These are phyloP conservation scores for Mythimna impura DNA, from an alignment of 2,888 invertebrate species.

Conservation along the genomic window DNA sequence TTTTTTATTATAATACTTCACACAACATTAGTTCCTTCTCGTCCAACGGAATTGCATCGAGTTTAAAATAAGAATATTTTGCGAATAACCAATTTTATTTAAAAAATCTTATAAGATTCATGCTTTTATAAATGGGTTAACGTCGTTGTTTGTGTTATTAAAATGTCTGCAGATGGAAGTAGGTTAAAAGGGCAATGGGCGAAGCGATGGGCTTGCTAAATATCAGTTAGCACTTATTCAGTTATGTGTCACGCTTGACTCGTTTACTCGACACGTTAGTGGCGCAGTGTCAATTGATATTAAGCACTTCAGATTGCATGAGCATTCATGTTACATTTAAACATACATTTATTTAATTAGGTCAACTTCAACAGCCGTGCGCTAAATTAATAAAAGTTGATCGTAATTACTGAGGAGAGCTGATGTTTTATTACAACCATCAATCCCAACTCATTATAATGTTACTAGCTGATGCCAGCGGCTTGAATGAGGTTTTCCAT, in stretches of 20 bases:
- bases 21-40: slow-evolving; percentile 73
- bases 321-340: slow-evolving; percentile 14
- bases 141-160: slow-evolving; percentile 4
- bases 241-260: slow-evolving; percentile 28
- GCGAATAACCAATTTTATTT: neutral
- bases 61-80: slow-evolving; percentile 38
- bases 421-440: slow-evolving; percentile 12
- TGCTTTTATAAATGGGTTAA: slow-evolving; percentile 3
- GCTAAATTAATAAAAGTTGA: slow-evolving; percentile 23
- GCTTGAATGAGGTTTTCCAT: too few relatives aligned
- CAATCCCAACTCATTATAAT: slow-evolving; percentile 4
- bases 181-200: slow-evolving; percentile 51
- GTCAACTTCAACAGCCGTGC: slow-evolving; percentile 19
- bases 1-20: slow-evolving; percentile 70
- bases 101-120: neutral
- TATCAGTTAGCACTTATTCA: slow-evolving; percentile 50
- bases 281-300: slow-evolving; percentile 51
- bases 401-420: slow-evolving; percentile 15
- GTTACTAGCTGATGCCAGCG: neutral
- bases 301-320: slow-evolving; percentile 27
- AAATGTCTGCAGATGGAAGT: slow-evolving; percentile 34
- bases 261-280: slow-evolving; percentile 42
- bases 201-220: slow-evolving; percentile 36
- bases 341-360: slow-evolving; percentile 28
- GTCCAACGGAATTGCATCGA: slow-evolving; percentile 79